phyloP scores from a whole-genome alignment of 2,888 invertebrate species.

The Pseudococcus longispinus region DNA sequence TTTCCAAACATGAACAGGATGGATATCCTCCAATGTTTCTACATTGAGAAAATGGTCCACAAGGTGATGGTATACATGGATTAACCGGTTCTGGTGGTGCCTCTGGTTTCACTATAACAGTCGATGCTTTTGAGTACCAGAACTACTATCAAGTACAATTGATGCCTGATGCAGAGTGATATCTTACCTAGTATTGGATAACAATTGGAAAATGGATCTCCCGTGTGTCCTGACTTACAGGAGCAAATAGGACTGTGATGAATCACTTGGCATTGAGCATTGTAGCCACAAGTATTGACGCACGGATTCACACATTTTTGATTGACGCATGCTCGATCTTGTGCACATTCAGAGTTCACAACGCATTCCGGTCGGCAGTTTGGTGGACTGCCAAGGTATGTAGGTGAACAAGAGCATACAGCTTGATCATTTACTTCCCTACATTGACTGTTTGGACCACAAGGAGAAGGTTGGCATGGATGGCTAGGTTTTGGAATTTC shows the following conservation, averaged over 20 bases:
- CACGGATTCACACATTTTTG: constrained; percentile 63
- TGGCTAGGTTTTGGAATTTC: constrained; percentile 63
- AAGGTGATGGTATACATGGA: constrained; percentile 77
- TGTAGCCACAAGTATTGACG: constrained; percentile 62
- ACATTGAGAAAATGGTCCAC: constrained; percentile 80
- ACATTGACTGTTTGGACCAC: constrained; percentile 62
- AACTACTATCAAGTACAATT: too few species aligned
- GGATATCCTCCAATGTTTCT: constrained; percentile 71
- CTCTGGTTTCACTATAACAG: constrained; percentile 58
- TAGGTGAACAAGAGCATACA: constrained; percentile 61
- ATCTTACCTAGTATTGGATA: constrained; percentile 60
- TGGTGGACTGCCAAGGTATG: constrained; percentile 63
- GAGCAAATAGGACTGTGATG: constrained; percentile 64
- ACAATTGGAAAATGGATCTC: constrained; percentile 63
- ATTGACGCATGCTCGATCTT: constrained; percentile 62
- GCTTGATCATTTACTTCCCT: constrained; percentile 61
- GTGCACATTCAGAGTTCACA: constrained; percentile 62
- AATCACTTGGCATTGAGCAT: constrained; percentile 63
- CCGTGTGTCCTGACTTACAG: constrained; percentile 63
- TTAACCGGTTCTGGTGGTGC: constrained; percentile 60
- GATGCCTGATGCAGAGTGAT: background rate
- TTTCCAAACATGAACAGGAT: constrained; percentile 73
- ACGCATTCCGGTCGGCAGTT: constrained; percentile 62
- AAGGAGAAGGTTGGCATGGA: constrained; percentile 70
- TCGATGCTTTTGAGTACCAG: too few species aligned